A percentile compares a stretch with the other conserved stretches of the same genome.
Evolutionary conservation across 1,140 invertebrate genomes (phyloP).

Genomic region (Bicyclus anynana): DNA sequence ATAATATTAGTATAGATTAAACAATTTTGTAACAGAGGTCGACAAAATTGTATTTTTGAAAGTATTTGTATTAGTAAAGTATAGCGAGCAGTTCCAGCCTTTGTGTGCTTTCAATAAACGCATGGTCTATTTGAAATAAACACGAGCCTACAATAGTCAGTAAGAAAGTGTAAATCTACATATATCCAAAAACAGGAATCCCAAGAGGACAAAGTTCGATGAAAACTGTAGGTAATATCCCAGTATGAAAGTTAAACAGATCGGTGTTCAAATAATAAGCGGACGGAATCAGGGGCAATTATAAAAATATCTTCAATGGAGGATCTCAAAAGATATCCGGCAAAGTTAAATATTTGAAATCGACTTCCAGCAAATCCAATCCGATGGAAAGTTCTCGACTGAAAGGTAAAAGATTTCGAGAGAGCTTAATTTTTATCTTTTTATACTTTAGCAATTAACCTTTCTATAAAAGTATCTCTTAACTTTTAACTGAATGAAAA

Average conservation of each 20-base stretch:
- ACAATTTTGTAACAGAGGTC: too few relatives aligned
- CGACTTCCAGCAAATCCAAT: conserved; percentile 8
- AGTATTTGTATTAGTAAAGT: too few relatives aligned
- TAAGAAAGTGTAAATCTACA: too few relatives aligned
- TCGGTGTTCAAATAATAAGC: background rate
- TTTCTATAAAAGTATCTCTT: conserved; percentile 15
- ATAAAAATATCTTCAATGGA: conserved; percentile 5
- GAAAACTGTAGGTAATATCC: background rate
- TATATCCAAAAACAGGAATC: too few relatives aligned
- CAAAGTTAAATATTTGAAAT: conserved; percentile 15
- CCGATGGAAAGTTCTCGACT: conserved; percentile 4
- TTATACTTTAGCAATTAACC: conserved; percentile 33
- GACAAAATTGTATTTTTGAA: too few relatives aligned
- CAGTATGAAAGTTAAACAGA: background rate
- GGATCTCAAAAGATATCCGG: conserved; percentile 6
- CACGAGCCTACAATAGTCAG: too few relatives aligned
- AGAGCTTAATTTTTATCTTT: conserved; percentile 33
- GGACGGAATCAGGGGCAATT: conserved; percentile 6
- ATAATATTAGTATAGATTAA: too few relatives aligned
- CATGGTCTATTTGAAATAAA: too few relatives aligned
- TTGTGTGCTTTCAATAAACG: too few relatives aligned
- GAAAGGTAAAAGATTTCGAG: conserved; percentile 2
- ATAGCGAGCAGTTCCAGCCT: too few relatives aligned
- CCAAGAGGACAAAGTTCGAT: too few relatives aligned
- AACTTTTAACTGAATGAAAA: conserved; percentile 2